These are phyloP conservation scores for Triplophysa dalaica DNA, from an alignment of 2,113 vertebrate species.

Conservation along the genomic window DNA sequence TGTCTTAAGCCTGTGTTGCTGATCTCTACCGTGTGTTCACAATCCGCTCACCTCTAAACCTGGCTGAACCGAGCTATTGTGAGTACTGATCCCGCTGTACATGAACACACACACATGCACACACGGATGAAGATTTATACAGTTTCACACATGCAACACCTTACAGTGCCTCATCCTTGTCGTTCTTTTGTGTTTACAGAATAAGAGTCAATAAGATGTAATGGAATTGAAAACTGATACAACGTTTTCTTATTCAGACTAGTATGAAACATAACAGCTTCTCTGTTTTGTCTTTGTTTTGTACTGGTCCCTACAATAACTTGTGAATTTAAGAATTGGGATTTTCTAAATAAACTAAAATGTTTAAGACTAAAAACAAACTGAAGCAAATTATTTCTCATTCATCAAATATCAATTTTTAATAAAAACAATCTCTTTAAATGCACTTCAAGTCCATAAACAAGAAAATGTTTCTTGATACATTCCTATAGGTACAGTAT, in stretches of 20 bases:
- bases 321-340: too few relatives aligned
- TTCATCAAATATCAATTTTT: too few relatives aligned
- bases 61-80: slow-evolving; percentile 53
- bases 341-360: too few relatives aligned
- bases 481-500: too few relatives aligned
- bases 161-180: neutral
- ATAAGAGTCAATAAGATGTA: neutral
- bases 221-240: neutral
- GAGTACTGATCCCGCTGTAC: slow-evolving; percentile 49
- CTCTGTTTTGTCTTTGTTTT: too few relatives aligned
- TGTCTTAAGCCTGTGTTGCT: slow-evolving; percentile 55
- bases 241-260: neutral
- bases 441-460: too few relatives aligned
- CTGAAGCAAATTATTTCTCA: too few relatives aligned
- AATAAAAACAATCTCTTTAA: too few relatives aligned
- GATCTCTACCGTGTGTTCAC: slow-evolving; percentile 59
- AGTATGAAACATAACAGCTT: neutral
- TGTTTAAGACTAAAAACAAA: too few relatives aligned
- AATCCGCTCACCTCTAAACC: slow-evolving; percentile 58
- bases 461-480: too few relatives aligned
- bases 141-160: slow-evolving; percentile 19
- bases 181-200: neutral
- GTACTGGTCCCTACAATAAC: too few relatives aligned
- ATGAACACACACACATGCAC: slow-evolving; percentile 36
- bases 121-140: slow-evolving; percentile 50